Percentiles rank a stretch among this genome's conserved stretches.
These are phyloP conservation scores for Varanus komodoensis DNA, from an alignment of 2,113 vertebrate genomes.

Conservation along the genomic window DNA sequence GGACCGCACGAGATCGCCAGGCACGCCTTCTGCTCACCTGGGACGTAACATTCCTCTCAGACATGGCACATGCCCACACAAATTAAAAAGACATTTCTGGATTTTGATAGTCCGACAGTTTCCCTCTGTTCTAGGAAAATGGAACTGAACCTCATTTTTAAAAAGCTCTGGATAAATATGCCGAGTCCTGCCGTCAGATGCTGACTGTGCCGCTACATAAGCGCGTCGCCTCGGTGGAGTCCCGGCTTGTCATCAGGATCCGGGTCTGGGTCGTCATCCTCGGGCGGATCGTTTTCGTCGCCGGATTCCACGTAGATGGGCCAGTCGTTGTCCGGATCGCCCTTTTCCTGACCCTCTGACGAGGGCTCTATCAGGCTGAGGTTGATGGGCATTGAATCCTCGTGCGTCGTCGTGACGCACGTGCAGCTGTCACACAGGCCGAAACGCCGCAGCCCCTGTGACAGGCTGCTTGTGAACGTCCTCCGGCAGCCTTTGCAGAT, in stretches of 20 bases:
- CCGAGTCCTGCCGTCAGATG: neutral
- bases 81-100: constrained; percentile 24
- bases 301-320: constrained; percentile 94
- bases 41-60: constrained; percentile 38
- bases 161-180: neutral
- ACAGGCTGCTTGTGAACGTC: constrained; percentile 89
- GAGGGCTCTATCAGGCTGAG: constrained; percentile 79
- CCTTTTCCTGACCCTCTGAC: constrained; percentile 82
- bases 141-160: constrained; percentile 14
- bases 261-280: constrained; percentile 76
- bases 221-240: constrained; percentile 69
- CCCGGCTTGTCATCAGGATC: constrained; percentile 82
- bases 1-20: constrained; percentile 17
- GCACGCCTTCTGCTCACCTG: constrained; percentile 19
- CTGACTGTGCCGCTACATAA: constrained; percentile 70
- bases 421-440: constrained; percentile 95
- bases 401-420: constrained; percentile 88
- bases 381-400: constrained; percentile 83
- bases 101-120: constrained; percentile 29
- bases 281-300: constrained; percentile 84
- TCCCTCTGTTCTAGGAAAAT: constrained; percentile 15
- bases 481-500: constrained; percentile 94
- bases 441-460: constrained; percentile 87
- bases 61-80: constrained; percentile 60
- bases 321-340: constrained; percentile 86